Conservation (phyloP, 2,797 vertebrate species). For the Tachyglossus aculeatus region DNA sequence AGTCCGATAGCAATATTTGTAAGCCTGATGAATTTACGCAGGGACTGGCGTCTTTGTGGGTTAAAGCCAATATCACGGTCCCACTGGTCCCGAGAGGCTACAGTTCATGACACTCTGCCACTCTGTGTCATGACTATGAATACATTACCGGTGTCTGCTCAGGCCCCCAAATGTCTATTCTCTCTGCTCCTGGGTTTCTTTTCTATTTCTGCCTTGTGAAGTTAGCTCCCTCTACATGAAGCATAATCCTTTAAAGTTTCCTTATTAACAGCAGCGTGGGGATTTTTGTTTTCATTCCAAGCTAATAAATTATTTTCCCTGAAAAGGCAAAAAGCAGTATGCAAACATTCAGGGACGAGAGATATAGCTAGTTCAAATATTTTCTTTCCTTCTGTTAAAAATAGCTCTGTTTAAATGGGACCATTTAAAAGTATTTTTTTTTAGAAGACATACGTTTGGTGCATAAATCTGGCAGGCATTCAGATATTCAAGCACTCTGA, state of each 20-base stretch:
- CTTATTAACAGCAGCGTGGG: too few relatives aligned
- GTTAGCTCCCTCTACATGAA: neutral
- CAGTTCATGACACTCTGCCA: constrained; percentile 70
- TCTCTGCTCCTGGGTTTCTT: constrained; percentile 14
- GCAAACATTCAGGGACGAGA: constrained; percentile 28
- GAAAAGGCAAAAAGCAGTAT: constrained; percentile 25
- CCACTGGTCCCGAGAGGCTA: constrained; percentile 73
- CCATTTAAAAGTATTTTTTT: neutral
- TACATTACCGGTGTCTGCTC: constrained; percentile 68
- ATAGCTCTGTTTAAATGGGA: constrained; percentile 16
- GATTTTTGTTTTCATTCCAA: constrained; percentile 21
- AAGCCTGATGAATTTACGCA: constrained; percentile 85
- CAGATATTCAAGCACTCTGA: constrained; percentile 13
- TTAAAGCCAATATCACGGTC: constrained; percentile 83
- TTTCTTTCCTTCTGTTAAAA: constrained; percentile 17
- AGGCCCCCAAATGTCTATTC: constrained; percentile 37
- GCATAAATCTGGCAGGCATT: neutral
- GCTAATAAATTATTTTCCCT: constrained; percentile 57
- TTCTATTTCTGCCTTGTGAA: neutral
- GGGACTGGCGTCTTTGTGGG: constrained; percentile 74
- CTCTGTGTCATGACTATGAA: constrained; percentile 81
- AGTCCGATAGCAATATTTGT: constrained; percentile 80
- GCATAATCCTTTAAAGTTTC: too few relatives aligned
- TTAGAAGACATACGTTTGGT: constrained; percentile 5
- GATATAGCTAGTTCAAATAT: neutral